phyloP scores from a whole-genome alignment of 2,113 vertebrate genomes.

The Terrapene triunguis region DNA sequence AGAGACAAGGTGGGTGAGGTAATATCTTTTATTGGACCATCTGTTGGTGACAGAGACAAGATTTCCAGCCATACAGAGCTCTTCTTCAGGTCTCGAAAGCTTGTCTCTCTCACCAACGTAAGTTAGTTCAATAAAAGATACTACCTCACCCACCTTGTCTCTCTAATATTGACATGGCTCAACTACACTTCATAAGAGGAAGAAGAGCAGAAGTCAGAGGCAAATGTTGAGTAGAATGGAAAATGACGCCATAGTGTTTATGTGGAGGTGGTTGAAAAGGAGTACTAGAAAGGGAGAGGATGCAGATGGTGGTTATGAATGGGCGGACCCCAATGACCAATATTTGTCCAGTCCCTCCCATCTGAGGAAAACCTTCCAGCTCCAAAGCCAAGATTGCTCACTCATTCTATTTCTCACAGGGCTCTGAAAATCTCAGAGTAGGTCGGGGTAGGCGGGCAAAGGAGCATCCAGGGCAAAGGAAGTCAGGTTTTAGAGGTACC shows the following conservation, averaged over 20 bases:
- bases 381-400: background rate
- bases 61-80: background rate
- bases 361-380: background rate
- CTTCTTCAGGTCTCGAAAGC: background rate
- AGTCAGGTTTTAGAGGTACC: background rate
- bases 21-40: background rate
- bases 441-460: accelerated
- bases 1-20: background rate
- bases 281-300: background rate
- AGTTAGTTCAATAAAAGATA: background rate
- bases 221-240: background rate
- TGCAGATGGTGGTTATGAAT: background rate
- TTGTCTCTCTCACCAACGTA: background rate
- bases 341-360: background rate
- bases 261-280: background rate
- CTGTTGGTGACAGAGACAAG: background rate
- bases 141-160: background rate
- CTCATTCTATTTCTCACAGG: background rate
- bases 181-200: background rate
- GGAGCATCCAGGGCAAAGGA: background rate
- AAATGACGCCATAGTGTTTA: background rate
- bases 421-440: background rate
- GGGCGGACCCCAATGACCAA: background rate
- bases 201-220: background rate
- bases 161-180: background rate